Conservation (phyloP, 1,140 invertebrate genomes). For the Meloidogyne floridensis region DNA sequence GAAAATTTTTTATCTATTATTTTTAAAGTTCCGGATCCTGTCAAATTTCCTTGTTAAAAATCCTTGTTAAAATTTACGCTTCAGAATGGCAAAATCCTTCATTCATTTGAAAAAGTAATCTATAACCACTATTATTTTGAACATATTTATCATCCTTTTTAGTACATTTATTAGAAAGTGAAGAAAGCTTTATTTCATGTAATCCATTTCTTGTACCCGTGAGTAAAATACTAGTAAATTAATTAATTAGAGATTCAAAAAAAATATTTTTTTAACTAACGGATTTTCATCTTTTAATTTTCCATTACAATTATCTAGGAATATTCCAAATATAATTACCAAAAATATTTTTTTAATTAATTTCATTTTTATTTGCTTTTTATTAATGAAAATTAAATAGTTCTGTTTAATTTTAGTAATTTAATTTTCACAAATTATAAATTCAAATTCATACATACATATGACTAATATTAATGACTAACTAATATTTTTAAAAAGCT, state of each 20-base stretch:
- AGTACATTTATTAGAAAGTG: background rate
- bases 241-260: background rate
- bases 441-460: no score
- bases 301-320: background rate
- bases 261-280: background rate
- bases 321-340: no score
- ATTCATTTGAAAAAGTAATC: slow-evolving; percentile 4
- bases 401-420: no score
- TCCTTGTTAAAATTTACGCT: background rate
- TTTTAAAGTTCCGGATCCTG: no score
- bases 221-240: background rate
- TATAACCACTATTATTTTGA: background rate
- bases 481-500: no score
- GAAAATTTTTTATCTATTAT: no score
- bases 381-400: no score
- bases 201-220: background rate
- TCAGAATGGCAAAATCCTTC: slow-evolving; percentile 6
- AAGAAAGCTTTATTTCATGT: background rate
- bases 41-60: no score
- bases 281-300: background rate
- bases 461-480: no score
- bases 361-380: no score
- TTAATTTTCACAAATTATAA: no score
- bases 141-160: background rate
- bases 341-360: no score